phyloP scores from a whole-genome alignment of 2,888 invertebrate species.

The Tromatobia lineatoria region DNA sequence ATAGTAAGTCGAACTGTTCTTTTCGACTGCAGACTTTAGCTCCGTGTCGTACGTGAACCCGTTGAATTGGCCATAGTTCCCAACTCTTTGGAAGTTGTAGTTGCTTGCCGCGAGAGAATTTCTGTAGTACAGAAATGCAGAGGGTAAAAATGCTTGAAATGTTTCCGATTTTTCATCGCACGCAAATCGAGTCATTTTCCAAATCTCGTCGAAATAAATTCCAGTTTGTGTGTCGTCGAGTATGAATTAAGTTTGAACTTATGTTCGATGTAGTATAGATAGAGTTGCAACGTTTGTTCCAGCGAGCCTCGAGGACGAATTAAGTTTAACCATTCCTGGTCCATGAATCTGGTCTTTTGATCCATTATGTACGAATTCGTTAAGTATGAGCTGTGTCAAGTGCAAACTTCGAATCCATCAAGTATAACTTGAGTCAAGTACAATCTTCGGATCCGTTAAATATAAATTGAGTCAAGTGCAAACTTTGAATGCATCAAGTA shows the following conservation, averaged over 20 bases:
- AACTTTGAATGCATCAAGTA: too few species aligned
- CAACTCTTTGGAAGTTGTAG: neutral
- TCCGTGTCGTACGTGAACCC: neutral
- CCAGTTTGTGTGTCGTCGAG: neutral
- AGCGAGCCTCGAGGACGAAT: too few species aligned
- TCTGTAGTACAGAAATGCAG: neutral
- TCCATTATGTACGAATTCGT: too few species aligned
- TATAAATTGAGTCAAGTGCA: too few species aligned
- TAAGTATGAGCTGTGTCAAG: too few species aligned
- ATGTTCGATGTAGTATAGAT: too few species aligned
- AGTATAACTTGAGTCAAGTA: too few species aligned
- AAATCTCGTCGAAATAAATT: neutral
- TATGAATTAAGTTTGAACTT: neutral
- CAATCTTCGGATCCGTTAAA: too few species aligned
- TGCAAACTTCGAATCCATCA: too few species aligned
- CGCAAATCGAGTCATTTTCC: neutral
- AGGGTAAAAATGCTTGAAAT: neutral
- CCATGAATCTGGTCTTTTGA: too few species aligned
- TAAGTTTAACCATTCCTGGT: too few species aligned
- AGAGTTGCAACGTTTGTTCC: too few species aligned
- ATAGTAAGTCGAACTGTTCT: slow-evolving; percentile 4
- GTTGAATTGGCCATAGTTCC: neutral
- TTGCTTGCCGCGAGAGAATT: neutral
- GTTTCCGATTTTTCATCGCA: neutral
- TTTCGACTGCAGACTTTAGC: neutral